phyloP scores from a whole-genome alignment of 2,888 invertebrate species.

The Folsomia candida region DNA sequence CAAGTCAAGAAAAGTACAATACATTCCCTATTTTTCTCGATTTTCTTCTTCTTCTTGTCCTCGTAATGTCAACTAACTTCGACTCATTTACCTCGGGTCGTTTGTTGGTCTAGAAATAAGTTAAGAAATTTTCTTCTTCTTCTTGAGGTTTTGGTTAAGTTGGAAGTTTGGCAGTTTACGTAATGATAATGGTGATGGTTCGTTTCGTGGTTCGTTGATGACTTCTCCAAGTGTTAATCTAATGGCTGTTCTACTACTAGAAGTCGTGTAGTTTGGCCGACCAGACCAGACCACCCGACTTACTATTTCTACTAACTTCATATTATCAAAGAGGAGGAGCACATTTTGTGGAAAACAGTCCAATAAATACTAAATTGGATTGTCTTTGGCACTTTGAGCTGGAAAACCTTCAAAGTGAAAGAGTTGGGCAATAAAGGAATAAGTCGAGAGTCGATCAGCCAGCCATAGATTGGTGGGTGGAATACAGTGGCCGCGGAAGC shows the following conservation, averaged over 20 bases:
- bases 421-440: not conserved
- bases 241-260: not conserved
- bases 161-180: not conserved
- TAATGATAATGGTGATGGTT: not conserved
- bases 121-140: no score
- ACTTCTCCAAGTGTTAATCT: not conserved
- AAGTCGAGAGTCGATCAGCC: not conserved
- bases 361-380: slow-evolving; percentile 21
- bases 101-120: no score
- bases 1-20: no score
- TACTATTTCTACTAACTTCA: no score
- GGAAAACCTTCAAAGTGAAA: not conserved
- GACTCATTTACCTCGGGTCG: no score
- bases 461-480: no score
- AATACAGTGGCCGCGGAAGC: no score
- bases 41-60: no score
- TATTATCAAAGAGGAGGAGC: no score
- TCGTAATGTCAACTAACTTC: no score
- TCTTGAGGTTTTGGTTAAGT: not conserved
- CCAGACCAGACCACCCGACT: no score
- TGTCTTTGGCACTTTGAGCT: slow-evolving; percentile 12
- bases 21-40: no score
- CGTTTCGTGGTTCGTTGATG: not conserved
- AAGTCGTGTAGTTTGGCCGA: not conserved
- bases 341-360: not conserved